A percentile compares a stretch with the other conserved stretches of the same genome.
Evolutionary conservation across 1,140 invertebrate species (phyloP).

Genomic region (Temnothorax curvispinosus): DNA sequence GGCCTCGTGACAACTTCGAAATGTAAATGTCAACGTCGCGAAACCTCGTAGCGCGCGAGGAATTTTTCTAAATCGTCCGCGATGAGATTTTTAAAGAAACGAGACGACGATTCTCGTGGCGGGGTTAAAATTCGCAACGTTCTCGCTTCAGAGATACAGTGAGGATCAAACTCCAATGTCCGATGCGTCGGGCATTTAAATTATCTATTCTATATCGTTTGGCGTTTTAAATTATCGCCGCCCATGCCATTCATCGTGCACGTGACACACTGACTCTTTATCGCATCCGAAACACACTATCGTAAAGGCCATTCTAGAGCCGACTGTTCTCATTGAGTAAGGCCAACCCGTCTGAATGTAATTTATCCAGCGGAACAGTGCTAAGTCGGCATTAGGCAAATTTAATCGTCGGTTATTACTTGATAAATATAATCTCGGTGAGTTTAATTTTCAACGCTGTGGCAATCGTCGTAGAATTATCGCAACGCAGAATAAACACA

Average conservation of each 20-base stretch:
- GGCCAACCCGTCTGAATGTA: background rate
- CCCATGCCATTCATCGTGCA: background rate
- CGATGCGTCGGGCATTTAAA: background rate
- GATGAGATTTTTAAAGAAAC: background rate
- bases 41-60: background rate
- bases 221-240: background rate
- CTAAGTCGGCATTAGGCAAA: background rate
- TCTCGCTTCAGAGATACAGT: background rate
- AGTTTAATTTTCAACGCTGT: background rate
- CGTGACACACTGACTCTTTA: slow-evolving; percentile 16
- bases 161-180: background rate
- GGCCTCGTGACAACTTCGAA: slow-evolving; percentile 9
- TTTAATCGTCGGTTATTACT: background rate
- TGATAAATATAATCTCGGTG: background rate
- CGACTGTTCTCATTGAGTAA: background rate
- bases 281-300: background rate
- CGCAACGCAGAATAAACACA: background rate
- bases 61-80: background rate
- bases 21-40: slow-evolving; percentile 6
- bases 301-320: background rate
- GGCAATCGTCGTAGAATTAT: background rate
- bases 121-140: too few relatives aligned
- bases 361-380: background rate
- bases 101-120: background rate
- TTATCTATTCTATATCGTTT: background rate